A percentile compares a stretch with the other conserved stretches of the same genome.
phyloP scores from a whole-genome alignment of 1,140 invertebrate species.

The Venturia canescens region DNA sequence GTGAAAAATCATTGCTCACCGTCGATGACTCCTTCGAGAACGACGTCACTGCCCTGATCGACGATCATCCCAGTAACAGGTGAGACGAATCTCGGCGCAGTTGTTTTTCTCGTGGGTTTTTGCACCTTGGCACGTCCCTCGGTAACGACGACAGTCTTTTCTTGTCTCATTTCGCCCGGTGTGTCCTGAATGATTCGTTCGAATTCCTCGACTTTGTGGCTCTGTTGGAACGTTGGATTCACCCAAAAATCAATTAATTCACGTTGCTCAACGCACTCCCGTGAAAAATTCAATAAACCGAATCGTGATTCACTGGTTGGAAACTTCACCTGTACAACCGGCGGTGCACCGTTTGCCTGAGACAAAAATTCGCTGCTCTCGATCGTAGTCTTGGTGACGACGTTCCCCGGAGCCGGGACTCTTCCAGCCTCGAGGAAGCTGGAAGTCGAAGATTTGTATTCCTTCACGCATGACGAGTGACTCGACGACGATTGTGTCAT shows the following conservation, averaged over 20 bases:
- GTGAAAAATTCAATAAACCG: background rate
- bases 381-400: slow-evolving; percentile 68
- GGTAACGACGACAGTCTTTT: slow-evolving; percentile 73
- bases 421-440: slow-evolving; percentile 61
- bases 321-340: slow-evolving; percentile 70
- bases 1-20: slow-evolving; percentile 73
- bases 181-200: slow-evolving; percentile 74
- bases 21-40: slow-evolving; percentile 85
- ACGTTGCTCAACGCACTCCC: background rate
- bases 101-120: slow-evolving; percentile 78
- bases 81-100: slow-evolving; percentile 83
- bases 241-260: slow-evolving; percentile 33
- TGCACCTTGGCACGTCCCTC: slow-evolving; percentile 60
- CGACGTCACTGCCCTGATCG: slow-evolving; percentile 84
- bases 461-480: slow-evolving; percentile 71
- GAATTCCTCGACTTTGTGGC: slow-evolving; percentile 77
- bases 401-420: slow-evolving; percentile 61
- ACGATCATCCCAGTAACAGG: slow-evolving; percentile 86
- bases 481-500: slow-evolving; percentile 72
- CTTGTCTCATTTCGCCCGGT: slow-evolving; percentile 70
- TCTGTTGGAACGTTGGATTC: slow-evolving; percentile 36
- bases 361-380: slow-evolving; percentile 68
- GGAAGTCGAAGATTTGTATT: slow-evolving; percentile 71
- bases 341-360: slow-evolving; percentile 73
- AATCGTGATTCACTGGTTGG: background rate